A percentile compares a stretch with the other conserved stretches of the same genome.
Conservation (phyloP, 2,888 invertebrate genomes). For the Mythimna ferrago region DNA sequence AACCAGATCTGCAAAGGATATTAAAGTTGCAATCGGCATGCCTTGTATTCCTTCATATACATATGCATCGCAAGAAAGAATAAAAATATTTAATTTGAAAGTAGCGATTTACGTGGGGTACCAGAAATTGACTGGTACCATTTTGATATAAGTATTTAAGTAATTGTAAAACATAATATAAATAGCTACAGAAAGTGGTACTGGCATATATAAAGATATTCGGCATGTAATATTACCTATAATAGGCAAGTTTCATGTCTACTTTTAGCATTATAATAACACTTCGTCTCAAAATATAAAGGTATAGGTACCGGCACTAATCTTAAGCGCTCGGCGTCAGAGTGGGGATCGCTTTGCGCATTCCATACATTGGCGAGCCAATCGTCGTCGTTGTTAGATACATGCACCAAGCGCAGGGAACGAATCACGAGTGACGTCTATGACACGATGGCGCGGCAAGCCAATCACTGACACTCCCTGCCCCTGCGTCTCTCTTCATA, state of each 20-base stretch:
- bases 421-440: too few relatives aligned
- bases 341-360: too few relatives aligned
- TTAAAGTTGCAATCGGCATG: slow-evolving; percentile 14
- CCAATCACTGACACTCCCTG: too few relatives aligned
- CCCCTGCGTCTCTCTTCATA: too few relatives aligned
- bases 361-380: too few relatives aligned
- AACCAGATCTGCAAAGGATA: slow-evolving; percentile 44
- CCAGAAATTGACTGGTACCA: slow-evolving; percentile 35
- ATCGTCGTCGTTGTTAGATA: too few relatives aligned
- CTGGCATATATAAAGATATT: slow-evolving; percentile 31
- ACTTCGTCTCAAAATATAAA: too few relatives aligned
- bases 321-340: too few relatives aligned
- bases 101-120: slow-evolving; percentile 14
- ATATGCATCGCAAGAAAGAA: slow-evolving; percentile 11
- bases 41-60: slow-evolving; percentile 15
- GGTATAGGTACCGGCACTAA: too few relatives aligned
- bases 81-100: slow-evolving; percentile 2
- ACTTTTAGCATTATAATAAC: background rate
- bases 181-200: slow-evolving; percentile 16
- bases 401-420: too few relatives aligned
- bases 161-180: slow-evolving; percentile 47
- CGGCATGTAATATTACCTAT: background rate
- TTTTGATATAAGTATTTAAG: slow-evolving; percentile 42
- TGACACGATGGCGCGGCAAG: too few relatives aligned
- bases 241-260: slow-evolving; percentile 1